Evolutionary conservation across 2,113 vertebrate genomes (phyloP), one percentile per base, ranked within the genome.

Genomic region (Tenrec ecaudatus): DNA sequence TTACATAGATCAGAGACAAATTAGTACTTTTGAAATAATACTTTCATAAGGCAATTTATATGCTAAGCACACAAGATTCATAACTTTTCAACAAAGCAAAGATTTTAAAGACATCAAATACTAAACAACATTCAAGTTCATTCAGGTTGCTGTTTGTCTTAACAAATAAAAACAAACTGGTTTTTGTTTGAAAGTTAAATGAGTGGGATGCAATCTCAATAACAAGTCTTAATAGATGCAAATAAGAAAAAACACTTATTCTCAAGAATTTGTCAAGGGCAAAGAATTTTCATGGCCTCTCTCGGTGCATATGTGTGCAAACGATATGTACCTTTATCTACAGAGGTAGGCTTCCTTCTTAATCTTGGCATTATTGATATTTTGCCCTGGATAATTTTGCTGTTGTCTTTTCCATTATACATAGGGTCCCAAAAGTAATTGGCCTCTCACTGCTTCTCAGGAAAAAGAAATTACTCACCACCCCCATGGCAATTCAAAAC

Each of bases 1-100:
- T 90, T 89, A 92, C 85, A 87, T 12, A 79, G 87, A 89, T 76
- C 6, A 71, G 58, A 83, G 88, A 85, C 23, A 92, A 94, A 94
- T 20, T 43, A 89, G 23, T 66, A 79, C 12, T 96, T 94, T 66
- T 89, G 64, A 95, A 94, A 89, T 87, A 94, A 86, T 7, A 91
- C 47, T 91, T 84, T 76, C 64, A 58, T 81, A 91, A 91, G n/a
- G 25, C 53, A 68, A 82, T 82, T 71, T 58, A 81, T 75, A 68
- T 81, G 64, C 40, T 82, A 89, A 62, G 90, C 20, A 73, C 6
- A 40, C 19, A 53, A 64, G 66, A 78, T 73, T 91, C 53, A 78
- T 88, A 79, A n/a, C 75, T 40, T 31, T 73, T 60, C 6, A 90
- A n/a, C 68, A 92, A 96, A 92, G 38, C n/a, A 84, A 86, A 64